phyloP scores from a whole-genome alignment of 2,888 invertebrate species.

The Eristalis intricaria region DNA sequence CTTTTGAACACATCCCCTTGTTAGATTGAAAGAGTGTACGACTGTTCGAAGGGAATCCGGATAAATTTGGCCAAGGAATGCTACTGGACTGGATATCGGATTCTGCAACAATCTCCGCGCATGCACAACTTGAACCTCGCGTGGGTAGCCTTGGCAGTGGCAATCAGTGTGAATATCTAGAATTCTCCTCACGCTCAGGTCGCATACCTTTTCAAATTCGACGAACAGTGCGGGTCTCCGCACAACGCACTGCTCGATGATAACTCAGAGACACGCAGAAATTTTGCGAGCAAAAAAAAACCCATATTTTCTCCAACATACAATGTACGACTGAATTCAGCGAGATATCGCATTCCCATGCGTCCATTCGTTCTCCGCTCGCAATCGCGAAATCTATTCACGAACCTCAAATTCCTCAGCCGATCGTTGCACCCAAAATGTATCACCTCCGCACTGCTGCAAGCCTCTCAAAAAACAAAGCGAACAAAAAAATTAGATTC shows the following conservation, averaged over 20 bases:
- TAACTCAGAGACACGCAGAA: neutral
- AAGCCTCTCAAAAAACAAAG: neutral
- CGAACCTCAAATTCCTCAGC: constrained; percentile 38
- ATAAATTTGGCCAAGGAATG: too few relatives aligned
- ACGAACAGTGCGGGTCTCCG: too few relatives aligned
- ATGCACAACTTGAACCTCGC: too few relatives aligned
- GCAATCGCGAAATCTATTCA: neutral
- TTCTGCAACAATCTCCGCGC: too few relatives aligned
- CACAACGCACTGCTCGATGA: neutral
- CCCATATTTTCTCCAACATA: neutral
- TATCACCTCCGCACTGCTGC: constrained; percentile 51
- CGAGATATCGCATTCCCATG: neutral
- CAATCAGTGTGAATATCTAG: too few relatives aligned
- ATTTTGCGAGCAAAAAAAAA: neutral
- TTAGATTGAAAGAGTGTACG: too few relatives aligned
- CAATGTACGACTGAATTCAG: neutral
- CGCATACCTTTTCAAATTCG: neutral
- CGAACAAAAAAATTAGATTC: constrained; percentile 20
- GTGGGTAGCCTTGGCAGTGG: too few relatives aligned
- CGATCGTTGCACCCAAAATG: constrained; percentile 66
- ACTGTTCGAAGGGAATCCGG: too few relatives aligned
- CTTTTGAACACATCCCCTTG: too few relatives aligned
- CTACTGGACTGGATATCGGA: too few relatives aligned
- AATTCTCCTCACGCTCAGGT: too few relatives aligned
- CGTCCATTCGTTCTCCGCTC: neutral